These are phyloP conservation scores for Semicossyphus pulcher DNA, from an alignment of 2,113 vertebrate species.

Conservation along the genomic window DNA sequence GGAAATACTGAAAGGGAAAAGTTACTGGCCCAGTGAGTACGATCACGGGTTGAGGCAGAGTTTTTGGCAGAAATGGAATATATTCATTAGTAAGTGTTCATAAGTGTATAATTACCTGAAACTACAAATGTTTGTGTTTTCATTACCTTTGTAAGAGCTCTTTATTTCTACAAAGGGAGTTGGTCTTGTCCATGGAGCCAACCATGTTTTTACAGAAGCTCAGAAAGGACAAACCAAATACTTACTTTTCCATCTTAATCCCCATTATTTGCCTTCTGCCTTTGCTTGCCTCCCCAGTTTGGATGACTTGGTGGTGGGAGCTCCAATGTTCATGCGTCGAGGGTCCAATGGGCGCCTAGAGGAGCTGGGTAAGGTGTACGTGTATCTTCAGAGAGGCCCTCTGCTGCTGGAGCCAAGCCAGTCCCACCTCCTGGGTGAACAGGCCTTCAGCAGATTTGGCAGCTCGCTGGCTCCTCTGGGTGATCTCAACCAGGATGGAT, in stretches of 20 bases:
- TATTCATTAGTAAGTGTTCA: neutral
- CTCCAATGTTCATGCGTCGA: constrained; percentile 89
- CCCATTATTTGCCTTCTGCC: neutral
- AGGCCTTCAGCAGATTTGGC: constrained; percentile 89
- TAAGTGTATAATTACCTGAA: too few species aligned
- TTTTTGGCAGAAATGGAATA: too few species aligned
- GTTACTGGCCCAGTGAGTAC: too few species aligned
- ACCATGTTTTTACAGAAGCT: too few species aligned
- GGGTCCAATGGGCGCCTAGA: constrained; percentile 85
- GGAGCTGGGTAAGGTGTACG: constrained; percentile 90
- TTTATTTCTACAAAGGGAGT: too few species aligned
- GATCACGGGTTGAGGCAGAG: too few species aligned
- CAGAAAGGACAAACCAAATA: too few species aligned
- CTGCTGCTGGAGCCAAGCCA: constrained; percentile 75
- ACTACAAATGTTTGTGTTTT: too few species aligned
- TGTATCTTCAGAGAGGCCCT: constrained; percentile 86
- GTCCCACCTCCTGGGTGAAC: constrained; percentile 82
- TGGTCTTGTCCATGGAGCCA: neutral
- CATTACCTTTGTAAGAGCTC: too few species aligned
- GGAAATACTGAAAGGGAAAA: neutral
- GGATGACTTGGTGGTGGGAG: constrained; percentile 90
- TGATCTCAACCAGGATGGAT: constrained; percentile 92
- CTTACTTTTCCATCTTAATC: neutral
- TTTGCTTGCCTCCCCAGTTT: constrained; percentile 71
- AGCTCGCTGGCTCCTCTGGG: constrained; percentile 89